Evolutionary conservation across 1,140 invertebrate genomes (phyloP), one percentile per base, ranked within the genome.

Genomic region (Scaptomyza hsui): DNA sequence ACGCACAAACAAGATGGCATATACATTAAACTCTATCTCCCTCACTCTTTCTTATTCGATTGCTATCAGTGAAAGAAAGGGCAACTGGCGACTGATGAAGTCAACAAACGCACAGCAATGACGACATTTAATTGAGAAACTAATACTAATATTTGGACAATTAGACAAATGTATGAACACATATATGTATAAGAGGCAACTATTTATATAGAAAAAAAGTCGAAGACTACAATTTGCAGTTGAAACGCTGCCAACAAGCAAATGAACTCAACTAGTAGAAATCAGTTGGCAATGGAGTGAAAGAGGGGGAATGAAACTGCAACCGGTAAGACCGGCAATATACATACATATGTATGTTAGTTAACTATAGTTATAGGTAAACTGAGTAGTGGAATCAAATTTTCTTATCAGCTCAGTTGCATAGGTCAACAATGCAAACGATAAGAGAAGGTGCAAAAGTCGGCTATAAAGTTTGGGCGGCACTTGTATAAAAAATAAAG

Each of bases 141-240:
- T 39, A 51, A 60, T 29, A 24, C 56, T 48, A 62, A 59, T 64
- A 49, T 62, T 53, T 12, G 13, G 6, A 29, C 5, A 29, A 29
- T 29, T 29, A 29, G 26, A 24, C 6, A 15, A 9, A 52, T 6
- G 12, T 32, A 18, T 18, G n/a, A 12, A 26, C 5, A 65, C 63
- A 26, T 65, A 68, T 52, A 75, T 71, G 65, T 80, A 44, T 9
- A 9, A 18, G 7, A 62, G 57, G 2, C 49, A 70, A 73, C 80
- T 85, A 85, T 85, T 85, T 85, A 64, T 85, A 85, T 86, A 80
- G 49, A 52, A 53, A 71, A 61, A 52, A 53, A 71, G 57, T 13
- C 35, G 26, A 44, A 60, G 19, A 42, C 68, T 59, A 64, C 73
- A 86, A 77, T 71, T 86, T 85, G 77, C 80, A 74, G 69, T 81